A percentile compares a stretch with the other conserved stretches of the same genome.
Evolutionary conservation across 2,797 vertebrate genomes (phyloP).

Genomic region (Dryobates pubescens): DNA sequence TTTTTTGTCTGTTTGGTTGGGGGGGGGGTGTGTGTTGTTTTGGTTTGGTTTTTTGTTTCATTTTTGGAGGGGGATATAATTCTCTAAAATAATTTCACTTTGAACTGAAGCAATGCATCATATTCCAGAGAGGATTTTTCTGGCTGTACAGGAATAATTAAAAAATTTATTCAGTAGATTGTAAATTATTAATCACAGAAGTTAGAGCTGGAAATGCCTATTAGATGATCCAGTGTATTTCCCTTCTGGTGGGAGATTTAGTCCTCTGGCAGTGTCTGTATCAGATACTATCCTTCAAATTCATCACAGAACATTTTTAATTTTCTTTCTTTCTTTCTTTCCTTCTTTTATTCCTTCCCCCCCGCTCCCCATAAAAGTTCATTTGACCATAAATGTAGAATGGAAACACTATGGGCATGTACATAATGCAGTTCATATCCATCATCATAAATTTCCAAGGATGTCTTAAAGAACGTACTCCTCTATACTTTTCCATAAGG

Average conservation of each 20-base stretch:
- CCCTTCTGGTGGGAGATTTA: constrained; percentile 33
- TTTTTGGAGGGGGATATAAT: background rate
- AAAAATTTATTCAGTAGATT: constrained; percentile 31
- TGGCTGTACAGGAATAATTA: constrained; percentile 60
- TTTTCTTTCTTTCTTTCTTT: background rate
- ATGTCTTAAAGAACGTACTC: background rate
- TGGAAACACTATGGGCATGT: background rate
- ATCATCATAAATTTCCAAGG: background rate
- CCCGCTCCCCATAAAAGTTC: background rate
- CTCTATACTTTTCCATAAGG: background rate
- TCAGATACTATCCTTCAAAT: constrained; percentile 24
- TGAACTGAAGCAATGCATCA: constrained; percentile 26
- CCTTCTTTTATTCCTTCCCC: background rate
- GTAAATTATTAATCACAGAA: constrained; percentile 74
- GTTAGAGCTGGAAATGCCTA: constrained; percentile 64
- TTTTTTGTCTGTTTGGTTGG: too few relatives aligned
- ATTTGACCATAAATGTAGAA: background rate
- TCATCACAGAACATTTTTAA: background rate
- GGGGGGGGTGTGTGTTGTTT: background rate
- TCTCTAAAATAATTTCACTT: constrained; percentile 1
- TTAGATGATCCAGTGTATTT: constrained; percentile 56
- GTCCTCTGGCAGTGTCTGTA: constrained; percentile 49
- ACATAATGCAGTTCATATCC: background rate
- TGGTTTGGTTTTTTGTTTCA: background rate
- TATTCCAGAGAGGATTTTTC: constrained; percentile 54